phyloP scores from a whole-genome alignment of 2,888 invertebrate species.

The Philereme transversata region DNA sequence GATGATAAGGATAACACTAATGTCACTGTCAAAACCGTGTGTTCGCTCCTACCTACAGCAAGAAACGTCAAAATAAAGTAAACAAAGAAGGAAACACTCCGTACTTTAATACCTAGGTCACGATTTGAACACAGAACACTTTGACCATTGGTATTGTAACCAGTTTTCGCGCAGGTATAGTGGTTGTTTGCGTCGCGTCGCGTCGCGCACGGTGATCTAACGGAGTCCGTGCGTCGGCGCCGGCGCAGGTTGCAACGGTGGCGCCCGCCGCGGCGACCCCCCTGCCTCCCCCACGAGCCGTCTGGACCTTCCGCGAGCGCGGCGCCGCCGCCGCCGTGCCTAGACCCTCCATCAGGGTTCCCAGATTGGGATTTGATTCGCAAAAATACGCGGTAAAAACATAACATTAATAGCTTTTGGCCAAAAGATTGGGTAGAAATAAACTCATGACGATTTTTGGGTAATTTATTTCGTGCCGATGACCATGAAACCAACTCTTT shows the following conservation, averaged over 20 bases:
- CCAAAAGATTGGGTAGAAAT: too few relatives aligned
- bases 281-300: constrained; percentile 44
- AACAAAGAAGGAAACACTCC: constrained; percentile 9
- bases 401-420: too few relatives aligned
- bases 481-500: too few relatives aligned
- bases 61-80: constrained; percentile 7
- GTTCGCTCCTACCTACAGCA: constrained; percentile 23
- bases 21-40: constrained; percentile 63
- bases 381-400: too few relatives aligned
- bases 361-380: too few relatives aligned
- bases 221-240: constrained; percentile 40
- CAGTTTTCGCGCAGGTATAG: constrained; percentile 34
- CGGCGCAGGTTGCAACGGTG: constrained; percentile 49
- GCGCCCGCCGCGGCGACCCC: constrained; percentile 65
- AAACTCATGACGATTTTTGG: too few relatives aligned
- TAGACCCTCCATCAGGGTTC: too few relatives aligned
- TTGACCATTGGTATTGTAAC: not conserved
- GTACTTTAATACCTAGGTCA: not conserved
- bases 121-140: not conserved
- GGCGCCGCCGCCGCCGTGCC: too few relatives aligned
- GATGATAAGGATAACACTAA: constrained; percentile 42
- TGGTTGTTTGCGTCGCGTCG: constrained; percentile 47
- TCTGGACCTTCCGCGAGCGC: not conserved
- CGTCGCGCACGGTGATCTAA: constrained; percentile 51
- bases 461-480: too few relatives aligned